Evolutionary conservation across 2,113 vertebrate species (phyloP), one percentile per base, ranked within the genome.

Genomic region (Naja naja): DNA sequence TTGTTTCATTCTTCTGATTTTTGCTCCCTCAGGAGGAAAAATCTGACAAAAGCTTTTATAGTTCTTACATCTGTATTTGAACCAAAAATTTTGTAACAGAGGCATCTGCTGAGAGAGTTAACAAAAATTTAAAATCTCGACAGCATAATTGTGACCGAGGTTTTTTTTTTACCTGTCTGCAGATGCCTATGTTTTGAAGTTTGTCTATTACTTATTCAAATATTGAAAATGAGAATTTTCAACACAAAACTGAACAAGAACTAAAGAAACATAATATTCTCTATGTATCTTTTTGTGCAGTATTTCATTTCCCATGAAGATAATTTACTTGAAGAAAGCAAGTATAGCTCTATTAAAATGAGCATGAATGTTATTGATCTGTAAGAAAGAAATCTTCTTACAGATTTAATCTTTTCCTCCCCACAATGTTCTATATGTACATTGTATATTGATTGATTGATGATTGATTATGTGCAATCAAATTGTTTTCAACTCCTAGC

Each of bases 331-430:
- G 34, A 30, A 22, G 11, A 23, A 87, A 91, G 9, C 43, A 91
- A 87, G 22, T 58, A 87, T 34, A 60, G n/a, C n/a, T 88, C 34
- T 53, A 92, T 69, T 52, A 30, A 90, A 94, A 88, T 91, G 9
- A 93, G 81, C 20, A 92, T 94, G 88, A 53, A 58, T 92, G 93
- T 52, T 47, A 49, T 14, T 47, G 45, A 49, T 6, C 30, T 23
- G 20, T 43, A 81, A 89, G 56, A 87, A 81, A 89, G 56, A 87
- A 89, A 23, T 14, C 8, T 90, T 74, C 90, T 94, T 93, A 91
- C 30, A 96, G 95, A 12, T 54, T 56, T 91, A 93, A 43, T 25
- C 25, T 91, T 2, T 95, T 55, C 94, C n/a, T n/a, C 20, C 30
- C 1, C 20, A 53, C n/a, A 54, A 54, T 89, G 27, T 2, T 49